These are phyloP conservation scores for Neogobius melanostomus DNA, from an alignment of 2,113 vertebrate species.

Conservation along the genomic window DNA sequence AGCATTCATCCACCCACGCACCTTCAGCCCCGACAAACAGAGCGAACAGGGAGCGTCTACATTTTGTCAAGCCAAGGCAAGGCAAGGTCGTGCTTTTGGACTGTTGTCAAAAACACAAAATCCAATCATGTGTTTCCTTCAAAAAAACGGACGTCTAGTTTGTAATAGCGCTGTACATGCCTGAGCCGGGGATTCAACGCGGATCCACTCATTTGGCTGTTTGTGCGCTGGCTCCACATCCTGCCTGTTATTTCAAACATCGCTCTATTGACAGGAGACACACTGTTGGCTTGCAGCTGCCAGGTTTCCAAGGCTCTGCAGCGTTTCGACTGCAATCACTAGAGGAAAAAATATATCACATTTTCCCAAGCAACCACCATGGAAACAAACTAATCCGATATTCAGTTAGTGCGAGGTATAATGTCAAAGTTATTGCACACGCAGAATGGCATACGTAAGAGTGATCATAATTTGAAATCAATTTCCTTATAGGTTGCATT, in stretches of 20 bases:
- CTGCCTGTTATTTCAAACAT: slow-evolving; percentile 8
- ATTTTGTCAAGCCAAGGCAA: slow-evolving; percentile 24
- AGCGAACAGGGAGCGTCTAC: slow-evolving; percentile 2
- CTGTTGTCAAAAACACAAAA: slow-evolving; percentile 8
- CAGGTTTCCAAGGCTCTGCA: slow-evolving; percentile 7
- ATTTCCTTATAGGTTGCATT: too few species aligned
- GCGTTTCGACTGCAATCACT: background rate
- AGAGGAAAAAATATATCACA: too few species aligned
- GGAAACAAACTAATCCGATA: too few species aligned
- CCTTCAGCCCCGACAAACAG: slow-evolving; percentile 4
- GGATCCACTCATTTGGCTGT: background rate
- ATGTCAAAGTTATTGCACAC: too few species aligned
- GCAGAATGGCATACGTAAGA: too few species aligned
- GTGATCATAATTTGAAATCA: too few species aligned
- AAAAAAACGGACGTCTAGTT: slow-evolving; percentile 7
- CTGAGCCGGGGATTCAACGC: background rate
- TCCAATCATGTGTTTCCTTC: background rate
- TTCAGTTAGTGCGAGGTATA: too few species aligned
- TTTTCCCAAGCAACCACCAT: too few species aligned
- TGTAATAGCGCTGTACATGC: background rate
- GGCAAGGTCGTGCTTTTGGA: slow-evolving; percentile 12
- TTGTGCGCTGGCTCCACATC: background rate
- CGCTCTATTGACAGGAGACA: background rate
- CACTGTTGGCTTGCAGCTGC: background rate
- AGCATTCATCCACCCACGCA: slow-evolving; percentile 16